phyloP scores from a whole-genome alignment of 2,113 vertebrate species.

The Callipepla californica region DNA sequence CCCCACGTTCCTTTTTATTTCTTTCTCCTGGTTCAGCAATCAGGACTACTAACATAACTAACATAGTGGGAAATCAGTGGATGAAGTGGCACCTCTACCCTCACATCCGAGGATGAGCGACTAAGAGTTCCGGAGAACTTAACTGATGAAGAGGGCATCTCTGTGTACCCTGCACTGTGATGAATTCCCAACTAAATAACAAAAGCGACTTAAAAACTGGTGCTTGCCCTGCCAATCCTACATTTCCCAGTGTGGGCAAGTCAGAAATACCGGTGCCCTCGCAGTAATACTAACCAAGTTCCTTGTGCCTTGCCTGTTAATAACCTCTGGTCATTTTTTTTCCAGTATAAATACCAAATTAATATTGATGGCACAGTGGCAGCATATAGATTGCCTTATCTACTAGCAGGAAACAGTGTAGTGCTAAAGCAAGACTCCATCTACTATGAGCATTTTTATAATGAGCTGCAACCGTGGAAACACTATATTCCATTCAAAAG shows the following conservation, averaged over 20 bases:
- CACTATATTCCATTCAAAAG: slow-evolving; percentile 94
- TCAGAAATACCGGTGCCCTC: slow-evolving; percentile 31
- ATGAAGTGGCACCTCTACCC: slow-evolving; percentile 46
- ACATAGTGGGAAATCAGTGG: slow-evolving; percentile 58
- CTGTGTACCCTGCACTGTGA: slow-evolving; percentile 46
- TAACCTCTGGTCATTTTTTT: slow-evolving; percentile 19
- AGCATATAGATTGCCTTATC: slow-evolving; percentile 94
- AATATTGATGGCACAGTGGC: slow-evolving; percentile 97
- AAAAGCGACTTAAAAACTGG: slow-evolving; percentile 57
- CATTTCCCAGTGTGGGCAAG: slow-evolving; percentile 30
- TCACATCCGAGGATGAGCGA: neutral
- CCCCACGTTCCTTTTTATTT: slow-evolving; percentile 55
- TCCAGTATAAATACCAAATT: slow-evolving; percentile 97
- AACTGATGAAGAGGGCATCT: slow-evolving; percentile 38
- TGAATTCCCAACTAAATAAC: slow-evolving; percentile 54
- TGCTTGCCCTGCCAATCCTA: slow-evolving; percentile 38
- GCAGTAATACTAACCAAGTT: neutral
- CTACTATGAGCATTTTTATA: slow-evolving; percentile 98
- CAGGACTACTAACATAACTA: slow-evolving; percentile 71
- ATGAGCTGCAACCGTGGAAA: slow-evolving; percentile 89
- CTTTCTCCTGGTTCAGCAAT: slow-evolving; percentile 57
- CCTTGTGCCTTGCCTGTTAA: neutral
- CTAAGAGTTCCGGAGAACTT: slow-evolving; percentile 37
- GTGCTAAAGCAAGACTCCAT: slow-evolving; percentile 96
- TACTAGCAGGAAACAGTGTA: slow-evolving; percentile 93